phyloP scores from a whole-genome alignment of 2,113 vertebrate species.

The Tragelaphus imberbis region DNA sequence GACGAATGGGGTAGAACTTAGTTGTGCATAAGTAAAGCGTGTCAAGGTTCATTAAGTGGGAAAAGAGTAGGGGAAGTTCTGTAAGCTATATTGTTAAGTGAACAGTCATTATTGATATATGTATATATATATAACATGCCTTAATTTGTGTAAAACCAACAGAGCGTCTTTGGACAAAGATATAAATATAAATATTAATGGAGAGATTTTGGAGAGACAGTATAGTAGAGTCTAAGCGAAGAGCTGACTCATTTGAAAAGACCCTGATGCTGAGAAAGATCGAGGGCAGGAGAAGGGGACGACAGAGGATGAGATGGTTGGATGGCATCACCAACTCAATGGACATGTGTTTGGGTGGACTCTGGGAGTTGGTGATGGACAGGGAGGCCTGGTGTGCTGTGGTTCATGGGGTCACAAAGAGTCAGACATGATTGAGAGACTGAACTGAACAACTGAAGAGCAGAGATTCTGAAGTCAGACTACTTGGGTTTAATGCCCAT shows the following conservation, averaged over 20 bases:
- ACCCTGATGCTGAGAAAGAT: no score
- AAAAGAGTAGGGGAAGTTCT: not conserved
- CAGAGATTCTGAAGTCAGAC: not conserved
- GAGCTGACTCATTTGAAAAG: no score
- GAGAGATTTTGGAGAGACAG: not conserved
- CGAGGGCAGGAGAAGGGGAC: no score
- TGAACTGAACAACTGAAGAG: not conserved
- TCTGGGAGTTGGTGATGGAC: no score
- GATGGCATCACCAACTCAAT: no score
- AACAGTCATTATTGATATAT: not conserved
- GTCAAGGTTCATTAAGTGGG: not conserved
- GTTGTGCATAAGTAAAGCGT: not conserved
- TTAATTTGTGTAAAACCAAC: not conserved
- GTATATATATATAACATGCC: not conserved
- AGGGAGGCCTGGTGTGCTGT: no score
- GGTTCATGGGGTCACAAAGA: no score
- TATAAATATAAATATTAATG: not conserved
- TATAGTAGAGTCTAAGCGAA: not conserved
- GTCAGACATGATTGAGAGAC: accelerated
- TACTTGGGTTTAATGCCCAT: not conserved
- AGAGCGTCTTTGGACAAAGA: not conserved
- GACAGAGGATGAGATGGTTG: no score
- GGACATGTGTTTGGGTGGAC: no score
- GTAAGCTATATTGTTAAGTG: not conserved
- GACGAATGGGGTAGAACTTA: not conserved